A percentile compares a stretch with the other conserved stretches of the same genome.
These are phyloP conservation scores for Beris chalybata DNA, from an alignment of 2,888 invertebrate genomes.

Conservation along the genomic window DNA sequence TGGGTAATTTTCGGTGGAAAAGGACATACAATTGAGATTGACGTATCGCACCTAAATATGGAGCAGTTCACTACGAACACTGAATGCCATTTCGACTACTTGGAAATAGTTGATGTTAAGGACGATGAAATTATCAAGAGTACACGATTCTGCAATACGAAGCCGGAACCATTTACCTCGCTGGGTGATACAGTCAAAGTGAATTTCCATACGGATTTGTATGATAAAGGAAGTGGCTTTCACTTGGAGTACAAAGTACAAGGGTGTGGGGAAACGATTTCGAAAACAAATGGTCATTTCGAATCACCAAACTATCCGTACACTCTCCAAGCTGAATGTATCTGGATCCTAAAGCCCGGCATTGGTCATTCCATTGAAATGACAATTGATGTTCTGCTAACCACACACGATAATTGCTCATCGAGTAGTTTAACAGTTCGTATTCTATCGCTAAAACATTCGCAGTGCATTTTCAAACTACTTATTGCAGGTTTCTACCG, in stretches of 20 bases:
- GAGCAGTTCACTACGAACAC: conserved; percentile 49
- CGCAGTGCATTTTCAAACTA: not conserved
- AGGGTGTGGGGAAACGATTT: conserved; percentile 76
- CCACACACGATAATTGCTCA: conserved; percentile 61
- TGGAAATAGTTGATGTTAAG: conserved; percentile 57
- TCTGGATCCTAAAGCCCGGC: conserved; percentile 75
- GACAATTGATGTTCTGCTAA: conserved; percentile 67
- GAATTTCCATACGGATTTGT: conserved; percentile 65
- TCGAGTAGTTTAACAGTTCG: conserved; percentile 64
- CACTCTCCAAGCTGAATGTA: conserved; percentile 64
- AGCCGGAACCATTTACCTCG: conserved; percentile 43
- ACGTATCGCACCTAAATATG: conserved; percentile 78
- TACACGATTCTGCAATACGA: conserved; percentile 43
- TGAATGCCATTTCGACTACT: conserved; percentile 64
- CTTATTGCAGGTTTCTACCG: conserved; percentile 61
- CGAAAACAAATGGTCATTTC: conserved; percentile 59
- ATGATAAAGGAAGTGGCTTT: conserved; percentile 67
- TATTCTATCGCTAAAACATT: not conserved
- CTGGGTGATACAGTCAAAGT: conserved; percentile 55
- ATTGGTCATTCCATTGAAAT: conserved; percentile 66
- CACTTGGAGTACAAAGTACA: conserved; percentile 77
- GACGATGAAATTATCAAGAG: conserved; percentile 52
- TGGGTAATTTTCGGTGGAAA: conserved; percentile 74
- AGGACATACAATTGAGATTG: conserved; percentile 78
- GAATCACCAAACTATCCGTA: conserved; percentile 70